phyloP scores from a whole-genome alignment of 2,113 vertebrate species.

The Paramisgurnus dabryanus region DNA sequence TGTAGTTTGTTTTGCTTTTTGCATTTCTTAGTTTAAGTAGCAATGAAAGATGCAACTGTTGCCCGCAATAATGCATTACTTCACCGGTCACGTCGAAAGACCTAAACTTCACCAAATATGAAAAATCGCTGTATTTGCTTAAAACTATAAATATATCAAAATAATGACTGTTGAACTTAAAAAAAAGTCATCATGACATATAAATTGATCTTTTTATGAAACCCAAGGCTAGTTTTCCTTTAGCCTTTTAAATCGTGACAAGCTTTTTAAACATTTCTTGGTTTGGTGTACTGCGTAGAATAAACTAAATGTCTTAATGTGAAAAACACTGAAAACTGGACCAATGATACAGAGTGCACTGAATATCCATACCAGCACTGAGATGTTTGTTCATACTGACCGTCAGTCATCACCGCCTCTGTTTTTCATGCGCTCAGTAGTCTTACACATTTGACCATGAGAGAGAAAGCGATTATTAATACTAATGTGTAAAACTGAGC shows the following conservation, averaged over 20 bases:
- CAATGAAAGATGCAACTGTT: conserved; percentile 18
- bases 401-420: neutral
- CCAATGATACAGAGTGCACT: neutral
- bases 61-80: conserved; percentile 24
- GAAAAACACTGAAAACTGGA: conserved; percentile 23
- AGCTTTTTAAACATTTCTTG: neutral
- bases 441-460: too few relatives aligned
- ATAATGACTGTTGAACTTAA: too few relatives aligned
- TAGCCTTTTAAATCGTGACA: neutral
- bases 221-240: neutral
- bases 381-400: neutral
- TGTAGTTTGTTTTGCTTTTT: conserved; percentile 42
- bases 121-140: neutral
- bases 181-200: too few relatives aligned
- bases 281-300: too few relatives aligned
- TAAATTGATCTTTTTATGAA: neutral
- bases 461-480: neutral
- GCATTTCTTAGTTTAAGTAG: conserved; percentile 8
- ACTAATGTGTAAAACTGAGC: conserved; percentile 28
- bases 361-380: conserved; percentile 7
- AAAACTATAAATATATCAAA: too few relatives aligned
- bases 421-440: too few relatives aligned
- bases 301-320: neutral
- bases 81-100: neutral
- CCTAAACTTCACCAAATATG: neutral